Base-by-base conservation (phyloP, 2,113 vertebrate species). In the Eupsittula cactorum region DNA sequence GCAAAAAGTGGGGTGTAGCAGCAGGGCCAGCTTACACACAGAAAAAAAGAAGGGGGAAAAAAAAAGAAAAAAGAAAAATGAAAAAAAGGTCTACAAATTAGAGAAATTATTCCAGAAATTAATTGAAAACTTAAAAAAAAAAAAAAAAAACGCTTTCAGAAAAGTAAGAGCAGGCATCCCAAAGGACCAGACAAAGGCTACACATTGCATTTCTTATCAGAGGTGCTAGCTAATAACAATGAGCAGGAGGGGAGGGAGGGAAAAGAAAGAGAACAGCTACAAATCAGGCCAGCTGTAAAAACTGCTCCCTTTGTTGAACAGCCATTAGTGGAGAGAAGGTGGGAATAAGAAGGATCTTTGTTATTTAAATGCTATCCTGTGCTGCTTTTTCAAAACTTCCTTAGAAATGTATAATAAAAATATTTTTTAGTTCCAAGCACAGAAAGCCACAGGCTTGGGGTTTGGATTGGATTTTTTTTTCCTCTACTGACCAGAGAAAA, bases 261-360 rank as follows among this genome's bases (percentile, higher is more conserved):
- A 71, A 49, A 15, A 82, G 60, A 74, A 93, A 88, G 55, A n/a
- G 75, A 88, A 83, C 31, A 84, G 90, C 68, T 87, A 89, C 86
- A 92, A 94, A 97, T 92, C 77, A 96, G 44, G 7, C 73, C 71
- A 92, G 53, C 14, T 55, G 49, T 86, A 90, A 91, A 91, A 92
- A 63, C 57, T 53, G 46, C 27, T 90, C 41, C 41, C 55, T 91
- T 96, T 80, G 87, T 91, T 85, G 90, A 82, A 74, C 17, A 10
- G 70, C 29, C 69, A 7, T 67, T 50, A 76, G 47, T 33, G 17
- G 42, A 82, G 60, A 79, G 81, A 93, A 92, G 44, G 67, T 88
- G 63, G 68, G 57, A 82, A 94, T 79, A 95, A 89, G 78, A 82
- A 74, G 53, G 18, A 47, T 53, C 70, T 89, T 95, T 95, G 74